Evolutionary conservation across 1,140 invertebrate species (phyloP).

Genomic region (Eufriesea mexicana): DNA sequence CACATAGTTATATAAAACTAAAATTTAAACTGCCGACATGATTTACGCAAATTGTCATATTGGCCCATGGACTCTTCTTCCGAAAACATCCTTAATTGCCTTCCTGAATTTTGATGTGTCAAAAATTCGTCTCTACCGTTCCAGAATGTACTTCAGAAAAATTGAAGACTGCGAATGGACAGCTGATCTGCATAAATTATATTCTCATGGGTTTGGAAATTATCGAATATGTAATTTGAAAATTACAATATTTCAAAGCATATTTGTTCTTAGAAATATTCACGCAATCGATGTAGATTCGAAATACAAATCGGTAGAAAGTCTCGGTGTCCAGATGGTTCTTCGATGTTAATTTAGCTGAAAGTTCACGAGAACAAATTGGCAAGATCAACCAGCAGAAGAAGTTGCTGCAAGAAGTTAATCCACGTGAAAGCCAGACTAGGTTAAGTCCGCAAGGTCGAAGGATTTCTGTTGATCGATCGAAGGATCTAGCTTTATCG

Average conservation of each 20-base stretch:
- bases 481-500: conserved; percentile 55
- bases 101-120: no score
- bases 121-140: no score
- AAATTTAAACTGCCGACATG: no score
- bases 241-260: not conserved
- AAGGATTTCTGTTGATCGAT: conserved; percentile 67
- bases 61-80: no score
- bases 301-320: conserved; percentile 5
- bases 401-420: conserved; percentile 63
- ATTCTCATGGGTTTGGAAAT: no score
- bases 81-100: no score
- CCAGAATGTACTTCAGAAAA: no score
- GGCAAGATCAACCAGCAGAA: conserved; percentile 64
- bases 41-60: no score
- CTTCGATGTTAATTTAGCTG: conserved; percentile 57
- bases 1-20: no score
- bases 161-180: no score
- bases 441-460: conserved; percentile 50
- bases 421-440: conserved; percentile 55
- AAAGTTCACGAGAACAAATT: conserved; percentile 67
- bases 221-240: not conserved
- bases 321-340: conserved; percentile 26
- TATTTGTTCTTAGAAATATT: not conserved
- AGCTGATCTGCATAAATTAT: no score
- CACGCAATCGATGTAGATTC: not conserved